Conservation (phyloP, 2,113 vertebrate species). For the Trogon surrucura region DNA sequence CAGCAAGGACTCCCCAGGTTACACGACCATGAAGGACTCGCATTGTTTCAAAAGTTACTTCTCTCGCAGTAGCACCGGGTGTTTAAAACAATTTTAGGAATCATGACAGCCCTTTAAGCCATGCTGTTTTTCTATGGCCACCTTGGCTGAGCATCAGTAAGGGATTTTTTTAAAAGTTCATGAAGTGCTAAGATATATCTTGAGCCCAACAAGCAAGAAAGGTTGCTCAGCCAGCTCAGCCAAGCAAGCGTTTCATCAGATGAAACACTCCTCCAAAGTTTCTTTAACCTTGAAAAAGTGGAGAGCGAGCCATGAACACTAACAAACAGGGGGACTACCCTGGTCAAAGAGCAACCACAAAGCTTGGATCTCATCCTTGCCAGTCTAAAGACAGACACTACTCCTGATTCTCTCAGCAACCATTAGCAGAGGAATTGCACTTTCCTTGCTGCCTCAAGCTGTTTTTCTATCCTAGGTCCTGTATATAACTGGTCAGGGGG, state of each 20-base stretch:
- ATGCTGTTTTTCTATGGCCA: conserved; percentile 2
- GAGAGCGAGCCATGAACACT: background rate
- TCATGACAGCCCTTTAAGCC: background rate
- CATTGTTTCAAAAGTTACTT: conserved; percentile 9
- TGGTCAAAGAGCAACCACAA: background rate
- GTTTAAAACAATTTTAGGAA: conserved; percentile 33
- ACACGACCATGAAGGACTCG: background rate
- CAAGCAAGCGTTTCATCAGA: background rate
- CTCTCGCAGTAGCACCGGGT: background rate
- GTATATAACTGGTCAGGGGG: fast-evolving
- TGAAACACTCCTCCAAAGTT: background rate
- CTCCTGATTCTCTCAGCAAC: background rate
- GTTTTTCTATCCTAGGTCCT: background rate
- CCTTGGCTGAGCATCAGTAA: background rate
- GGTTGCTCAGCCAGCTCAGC: background rate
- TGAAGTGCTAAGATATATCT: conserved; percentile 19
- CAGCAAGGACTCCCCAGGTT: background rate
- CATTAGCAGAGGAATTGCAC: background rate
- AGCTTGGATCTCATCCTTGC: background rate
- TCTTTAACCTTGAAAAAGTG: background rate
- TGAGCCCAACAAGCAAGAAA: background rate
- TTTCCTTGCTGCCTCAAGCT: background rate
- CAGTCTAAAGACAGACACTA: background rate
- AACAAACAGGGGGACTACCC: background rate
- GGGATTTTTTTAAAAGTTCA: conserved; percentile 18